Base-by-base conservation (phyloP, 2,888 invertebrate species). In the Amorpha juglandis region DNA sequence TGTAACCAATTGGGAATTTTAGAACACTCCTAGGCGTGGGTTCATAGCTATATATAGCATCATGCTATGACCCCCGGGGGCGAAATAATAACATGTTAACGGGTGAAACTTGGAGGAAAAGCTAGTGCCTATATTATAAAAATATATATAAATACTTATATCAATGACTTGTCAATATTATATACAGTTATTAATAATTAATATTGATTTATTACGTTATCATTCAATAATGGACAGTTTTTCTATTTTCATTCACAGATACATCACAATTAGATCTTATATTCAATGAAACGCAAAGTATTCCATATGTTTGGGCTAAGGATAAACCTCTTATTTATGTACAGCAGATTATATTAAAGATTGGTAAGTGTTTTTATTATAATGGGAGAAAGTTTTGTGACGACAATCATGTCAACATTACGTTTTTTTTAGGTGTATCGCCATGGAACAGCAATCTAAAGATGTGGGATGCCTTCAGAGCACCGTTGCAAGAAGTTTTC, bases 381-480 rank as follows among this genome's bases (percentile, higher is more conserved):
- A 19, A 12, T 33, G 8, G 8, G 14, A 8, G 38, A 48, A 63
- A 4, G 11, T 21, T n/a, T 9, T 6, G 0, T 19, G 9, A 48
- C 12, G 8, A n/a, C 3, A 27, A n/a, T 47, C 12, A 63, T 33
- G 16, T 50, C 45, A 16, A 48, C 48, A 1, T 48, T 16, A 16
- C 7, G 0, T 0, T 65, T 11, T 66, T 87, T 81, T 83, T 94
- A 83, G 96, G 97, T 68, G 98, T 99, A 11, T 94, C 97, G 70
- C 98, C 98, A 66, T 99, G 98, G 98, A 95, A 95, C 67, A 95
- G 95, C 70, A 96, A 97, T 75, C 92, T 98, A 74, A 95, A 95
- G 74, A 93, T 98, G 78, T 96, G 97, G 83, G 99, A 99, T 94
- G 98, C 98, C 55, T 98, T 98, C 87, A 95, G 98, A 78, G 98